These are phyloP conservation scores for rat (Rattus norvegicus) DNA, from an alignment of 2,113 vertebrate species.

Conservation along the genomic window DNA sequence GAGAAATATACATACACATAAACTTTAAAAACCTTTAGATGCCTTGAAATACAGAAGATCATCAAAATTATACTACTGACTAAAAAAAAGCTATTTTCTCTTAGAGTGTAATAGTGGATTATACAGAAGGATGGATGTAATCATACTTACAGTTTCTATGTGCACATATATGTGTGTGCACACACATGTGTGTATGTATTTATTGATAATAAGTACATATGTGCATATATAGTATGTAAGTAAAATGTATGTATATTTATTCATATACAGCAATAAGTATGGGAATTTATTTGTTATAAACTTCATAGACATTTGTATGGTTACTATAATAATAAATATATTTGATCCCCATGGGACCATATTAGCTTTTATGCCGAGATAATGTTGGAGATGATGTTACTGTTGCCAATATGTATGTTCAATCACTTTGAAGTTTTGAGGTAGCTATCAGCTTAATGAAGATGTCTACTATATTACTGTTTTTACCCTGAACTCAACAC, in stretches of 20 bases:
- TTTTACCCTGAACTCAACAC: conserved; percentile 25
- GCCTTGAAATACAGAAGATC: not conserved
- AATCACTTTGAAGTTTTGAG: conserved; percentile 51
- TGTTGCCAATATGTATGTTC: conserved; percentile 2
- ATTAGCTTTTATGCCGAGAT: not conserved
- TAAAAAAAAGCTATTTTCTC: not conserved
- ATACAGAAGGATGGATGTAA: not conserved
- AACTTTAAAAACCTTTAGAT: not conserved
- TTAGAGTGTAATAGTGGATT: not conserved
- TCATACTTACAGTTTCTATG: not conserved
- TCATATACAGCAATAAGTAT: not conserved
- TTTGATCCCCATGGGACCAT: not conserved
- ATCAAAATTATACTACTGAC: not conserved
- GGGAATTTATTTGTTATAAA: not conserved
- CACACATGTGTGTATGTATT: not conserved
- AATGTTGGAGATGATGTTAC: not conserved
- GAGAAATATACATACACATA: not conserved
- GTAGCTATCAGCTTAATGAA: not conserved
- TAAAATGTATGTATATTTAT: too few species aligned
- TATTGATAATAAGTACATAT: not conserved
- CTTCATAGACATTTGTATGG: not conserved
- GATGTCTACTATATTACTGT: conserved; percentile 6
- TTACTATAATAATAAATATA: not conserved
- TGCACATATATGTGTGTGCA: too few species aligned
- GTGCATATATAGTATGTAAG: not conserved